Evolutionary conservation across 2,888 invertebrate species (phyloP), one percentile per base, ranked within the genome.

Genomic region (Ichneumoninae sp.): DNA sequence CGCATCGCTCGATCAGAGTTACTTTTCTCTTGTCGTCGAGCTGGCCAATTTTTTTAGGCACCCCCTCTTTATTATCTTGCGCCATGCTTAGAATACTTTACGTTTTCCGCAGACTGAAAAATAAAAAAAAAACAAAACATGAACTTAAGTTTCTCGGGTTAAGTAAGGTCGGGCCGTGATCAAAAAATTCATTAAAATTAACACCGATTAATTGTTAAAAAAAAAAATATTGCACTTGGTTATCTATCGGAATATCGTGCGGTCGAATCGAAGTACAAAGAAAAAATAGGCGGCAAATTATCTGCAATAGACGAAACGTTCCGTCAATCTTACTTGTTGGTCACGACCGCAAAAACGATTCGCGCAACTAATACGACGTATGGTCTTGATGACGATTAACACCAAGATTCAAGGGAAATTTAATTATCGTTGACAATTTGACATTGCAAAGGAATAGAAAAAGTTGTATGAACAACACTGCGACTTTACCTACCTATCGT

Each of bases 1-100:
- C 84, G 74, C 90, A 89, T 68, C 86, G 85, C 78, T 91, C 89
- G 22, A 90, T 81, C 73, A 89, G 74, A 73, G 63, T 88, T 33
- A 26, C 33, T 26, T 71, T 44, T 50, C 85, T 83, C 26, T 89
- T n/a, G 26, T 40, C 54, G 19, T 77, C n/a, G 30, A 26, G 13
- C 50, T 40, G 82, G 87, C 86, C 44, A 1, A 75, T 26, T 16
- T 26, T 7, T 63, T n/a, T 5, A 7, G n/a, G 4, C 26, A 26
- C 8, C n/a, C 36, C 26, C 22, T 36, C 54, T 33, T 22, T 22
- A 10, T 26, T 47, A 1, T 74, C 50, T 1, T 10, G n/a, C 8
- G 73, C 19, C 84, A 81, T 22, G n/a, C 4, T 16, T 19, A 33
- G 2, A 16, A 19, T 16, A 16, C 2, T 19, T 30, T 16, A 19